phyloP scores from a whole-genome alignment of 2,113 vertebrate genomes.

The Serinus canaria region DNA sequence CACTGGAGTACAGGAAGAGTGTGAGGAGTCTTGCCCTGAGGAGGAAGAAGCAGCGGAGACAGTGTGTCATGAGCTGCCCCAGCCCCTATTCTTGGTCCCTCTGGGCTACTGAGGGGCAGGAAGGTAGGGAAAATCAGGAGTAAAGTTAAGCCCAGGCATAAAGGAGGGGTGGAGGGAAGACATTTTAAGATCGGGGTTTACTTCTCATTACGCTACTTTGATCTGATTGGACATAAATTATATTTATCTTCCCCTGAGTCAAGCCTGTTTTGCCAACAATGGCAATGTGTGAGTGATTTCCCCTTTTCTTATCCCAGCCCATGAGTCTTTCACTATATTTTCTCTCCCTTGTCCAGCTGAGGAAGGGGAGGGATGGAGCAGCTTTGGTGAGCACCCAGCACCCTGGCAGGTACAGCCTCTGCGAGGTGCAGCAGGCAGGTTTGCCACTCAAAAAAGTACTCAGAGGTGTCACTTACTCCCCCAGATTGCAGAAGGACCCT shows the following conservation, averaged over 20 bases:
- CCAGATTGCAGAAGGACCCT: background rate
- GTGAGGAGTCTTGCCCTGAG: accelerated
- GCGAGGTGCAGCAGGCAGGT: accelerated
- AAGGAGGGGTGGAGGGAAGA: background rate
- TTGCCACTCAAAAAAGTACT: background rate
- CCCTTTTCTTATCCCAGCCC: background rate
- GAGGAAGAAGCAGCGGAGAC: background rate
- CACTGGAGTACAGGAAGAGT: accelerated
- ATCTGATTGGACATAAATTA: background rate
- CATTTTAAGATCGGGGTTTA: background rate
- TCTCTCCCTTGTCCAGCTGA: background rate
- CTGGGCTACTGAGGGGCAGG: background rate
- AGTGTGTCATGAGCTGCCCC: background rate
- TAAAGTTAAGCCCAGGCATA: background rate
- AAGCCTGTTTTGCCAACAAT: background rate
- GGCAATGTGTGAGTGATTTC: background rate
- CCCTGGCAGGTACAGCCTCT: background rate
- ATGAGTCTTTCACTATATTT: background rate
- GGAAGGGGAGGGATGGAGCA: background rate
- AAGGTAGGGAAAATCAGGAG: background rate
- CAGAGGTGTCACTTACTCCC: background rate
- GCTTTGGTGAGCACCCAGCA: background rate
- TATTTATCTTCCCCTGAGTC: background rate
- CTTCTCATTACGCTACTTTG: background rate
- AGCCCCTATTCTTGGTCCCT: background rate